These are phyloP conservation scores for Tamias sibiricus DNA, from an alignment of 2,113 vertebrate genomes.

Conservation along the genomic window DNA sequence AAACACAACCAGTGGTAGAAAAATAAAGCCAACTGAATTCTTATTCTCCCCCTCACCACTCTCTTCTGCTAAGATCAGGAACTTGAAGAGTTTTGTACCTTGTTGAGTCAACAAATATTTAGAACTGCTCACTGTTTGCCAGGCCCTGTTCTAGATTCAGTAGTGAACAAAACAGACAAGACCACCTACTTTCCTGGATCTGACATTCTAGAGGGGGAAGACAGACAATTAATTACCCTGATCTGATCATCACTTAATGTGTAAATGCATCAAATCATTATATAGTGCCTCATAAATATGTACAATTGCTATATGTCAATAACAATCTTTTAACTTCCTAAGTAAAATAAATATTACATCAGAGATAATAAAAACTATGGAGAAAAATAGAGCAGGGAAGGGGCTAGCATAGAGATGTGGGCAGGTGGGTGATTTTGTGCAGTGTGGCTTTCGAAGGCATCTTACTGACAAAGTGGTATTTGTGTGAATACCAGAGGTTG, in stretches of 20 bases:
- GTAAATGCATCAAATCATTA: neutral
- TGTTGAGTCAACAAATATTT: neutral
- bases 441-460: too few relatives aligned
- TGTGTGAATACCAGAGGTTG: neutral
- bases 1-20: neutral
- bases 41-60: fast-evolving
- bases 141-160: neutral
- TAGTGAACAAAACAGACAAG: neutral
- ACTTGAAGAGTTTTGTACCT: neutral
- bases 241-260: neutral
- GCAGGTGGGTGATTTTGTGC: neutral
- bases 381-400: neutral
- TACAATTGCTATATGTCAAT: neutral
- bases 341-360: neutral
- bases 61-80: neutral
- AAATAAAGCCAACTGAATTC: neutral
- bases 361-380: neutral
- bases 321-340: neutral
- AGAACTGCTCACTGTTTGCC: neutral
- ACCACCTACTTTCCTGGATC: neutral
- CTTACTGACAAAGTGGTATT: neutral
- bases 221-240: neutral
- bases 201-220: neutral
- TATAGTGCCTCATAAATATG: neutral
- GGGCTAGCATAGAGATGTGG: neutral